phyloP scores from a whole-genome alignment of 2,888 invertebrate species.

The Petrolisthes cinctipes region DNA sequence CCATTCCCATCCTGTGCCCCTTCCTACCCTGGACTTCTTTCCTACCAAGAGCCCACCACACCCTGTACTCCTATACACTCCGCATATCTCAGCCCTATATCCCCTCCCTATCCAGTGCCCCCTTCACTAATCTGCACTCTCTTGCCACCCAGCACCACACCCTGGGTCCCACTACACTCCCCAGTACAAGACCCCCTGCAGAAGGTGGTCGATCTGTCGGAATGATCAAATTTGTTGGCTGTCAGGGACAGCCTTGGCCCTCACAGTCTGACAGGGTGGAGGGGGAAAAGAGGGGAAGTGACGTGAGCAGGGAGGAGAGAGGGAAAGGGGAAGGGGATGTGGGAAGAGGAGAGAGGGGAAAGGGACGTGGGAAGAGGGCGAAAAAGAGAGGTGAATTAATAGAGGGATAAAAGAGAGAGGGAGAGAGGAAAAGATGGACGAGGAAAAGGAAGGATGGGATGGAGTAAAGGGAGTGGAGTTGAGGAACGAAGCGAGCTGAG shows the following conservation, averaged over 20 bases:
- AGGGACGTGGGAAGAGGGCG: neutral
- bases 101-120: neutral
- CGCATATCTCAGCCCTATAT: neutral
- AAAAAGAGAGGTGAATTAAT: neutral
- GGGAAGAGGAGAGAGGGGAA: neutral
- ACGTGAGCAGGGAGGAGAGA: neutral
- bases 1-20: neutral
- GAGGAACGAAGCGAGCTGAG: neutral
- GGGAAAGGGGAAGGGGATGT: neutral
- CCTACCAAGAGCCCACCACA: neutral
- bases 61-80: neutral
- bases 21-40: neutral
- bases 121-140: neutral
- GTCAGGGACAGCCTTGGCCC: constrained; percentile 20
- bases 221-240: constrained; percentile 44
- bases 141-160: neutral
- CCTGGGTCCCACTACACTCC: neutral
- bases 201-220: constrained; percentile 36
- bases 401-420: neutral
- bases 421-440: constrained; percentile 25
- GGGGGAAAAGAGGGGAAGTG: neutral
- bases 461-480: neutral
- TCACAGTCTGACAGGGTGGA: constrained; percentile 6
- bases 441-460: neutral
- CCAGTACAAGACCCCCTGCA: neutral